These are phyloP conservation scores for Dryobates pubescens DNA, from an alignment of 2,797 vertebrate species.

Conservation along the genomic window DNA sequence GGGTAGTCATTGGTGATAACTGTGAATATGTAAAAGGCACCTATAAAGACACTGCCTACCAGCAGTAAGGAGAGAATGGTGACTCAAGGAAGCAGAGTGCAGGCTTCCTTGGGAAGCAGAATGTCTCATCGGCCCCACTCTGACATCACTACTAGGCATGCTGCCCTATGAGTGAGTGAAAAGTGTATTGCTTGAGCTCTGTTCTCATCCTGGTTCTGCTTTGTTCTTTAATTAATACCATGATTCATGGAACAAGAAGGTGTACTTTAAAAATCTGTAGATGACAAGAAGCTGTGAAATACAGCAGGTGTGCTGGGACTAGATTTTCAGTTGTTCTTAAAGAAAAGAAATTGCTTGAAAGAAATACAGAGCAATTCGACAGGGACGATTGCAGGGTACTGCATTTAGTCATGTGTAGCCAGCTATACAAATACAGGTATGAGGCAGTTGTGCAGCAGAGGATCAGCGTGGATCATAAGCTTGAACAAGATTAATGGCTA, in stretches of 20 bases:
- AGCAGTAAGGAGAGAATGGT: not conserved
- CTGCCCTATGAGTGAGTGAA: not conserved
- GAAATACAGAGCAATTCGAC: not conserved
- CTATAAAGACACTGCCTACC: not conserved
- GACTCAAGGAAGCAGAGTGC: not conserved
- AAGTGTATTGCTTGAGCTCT: not conserved
- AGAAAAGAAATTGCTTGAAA: not conserved
- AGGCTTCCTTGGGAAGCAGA: not conserved
- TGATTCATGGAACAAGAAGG: not conserved
- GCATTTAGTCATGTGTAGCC: not conserved
- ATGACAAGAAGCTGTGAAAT: not conserved
- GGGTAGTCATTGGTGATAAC: accelerated
- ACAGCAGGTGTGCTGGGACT: not conserved
- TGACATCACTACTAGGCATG: not conserved
- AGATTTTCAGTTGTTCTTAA: not conserved
- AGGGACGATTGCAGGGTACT: not conserved
- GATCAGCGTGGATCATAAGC: not conserved
- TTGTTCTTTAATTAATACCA: not conserved
- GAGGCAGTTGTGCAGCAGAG: not conserved
- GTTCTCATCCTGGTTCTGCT: not conserved
- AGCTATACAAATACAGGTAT: not conserved
- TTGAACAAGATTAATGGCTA: not conserved
- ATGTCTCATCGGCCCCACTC: not conserved
- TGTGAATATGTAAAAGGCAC: not conserved
- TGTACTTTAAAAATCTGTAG: not conserved